Percentiles rank a stretch among this genome's conserved stretches.
phyloP scores from a whole-genome alignment of 1,140 invertebrate species.

The Drosophila tsacasi region DNA sequence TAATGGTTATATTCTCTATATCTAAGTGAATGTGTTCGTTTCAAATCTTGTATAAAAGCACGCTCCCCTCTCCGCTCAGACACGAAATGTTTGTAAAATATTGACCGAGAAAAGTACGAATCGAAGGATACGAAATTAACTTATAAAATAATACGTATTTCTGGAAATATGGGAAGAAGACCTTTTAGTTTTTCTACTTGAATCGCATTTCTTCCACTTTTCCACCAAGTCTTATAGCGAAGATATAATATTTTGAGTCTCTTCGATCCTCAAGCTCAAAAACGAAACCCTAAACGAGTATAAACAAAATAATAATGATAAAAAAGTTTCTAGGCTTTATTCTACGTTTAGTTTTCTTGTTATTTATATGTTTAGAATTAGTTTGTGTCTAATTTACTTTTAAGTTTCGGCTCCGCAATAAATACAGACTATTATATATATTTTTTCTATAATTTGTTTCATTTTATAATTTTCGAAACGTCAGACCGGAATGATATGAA shows the following conservation, averaged over 20 bases:
- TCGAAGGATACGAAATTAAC: conserved; percentile 28
- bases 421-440: conserved; percentile 50
- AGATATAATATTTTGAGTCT: conserved; percentile 42
- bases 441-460: conserved; percentile 51
- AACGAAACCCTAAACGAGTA: conserved; percentile 9
- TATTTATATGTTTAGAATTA: conserved; percentile 57
- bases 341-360: conserved; percentile 56
- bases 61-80: conserved; percentile 37
- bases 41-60: conserved; percentile 58
- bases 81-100: conserved; percentile 56
- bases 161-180: conserved; percentile 19
- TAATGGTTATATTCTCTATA: conserved; percentile 31
- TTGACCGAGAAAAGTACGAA: conserved; percentile 5
- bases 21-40: conserved; percentile 62
- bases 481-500: conserved; percentile 27
- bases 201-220: conserved; percentile 82
- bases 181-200: conserved; percentile 73
- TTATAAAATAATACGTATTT: conserved; percentile 25
- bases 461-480: conserved; percentile 27
- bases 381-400: conserved; percentile 49
- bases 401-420: conserved; percentile 72
- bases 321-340: conserved; percentile 53
- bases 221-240: conserved; percentile 13
- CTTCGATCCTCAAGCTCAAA: conserved; percentile 45
- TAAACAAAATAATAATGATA: conserved; percentile 17